Conservation (phyloP, 2,888 invertebrate species). For the Drosophila hamatofila region DNA sequence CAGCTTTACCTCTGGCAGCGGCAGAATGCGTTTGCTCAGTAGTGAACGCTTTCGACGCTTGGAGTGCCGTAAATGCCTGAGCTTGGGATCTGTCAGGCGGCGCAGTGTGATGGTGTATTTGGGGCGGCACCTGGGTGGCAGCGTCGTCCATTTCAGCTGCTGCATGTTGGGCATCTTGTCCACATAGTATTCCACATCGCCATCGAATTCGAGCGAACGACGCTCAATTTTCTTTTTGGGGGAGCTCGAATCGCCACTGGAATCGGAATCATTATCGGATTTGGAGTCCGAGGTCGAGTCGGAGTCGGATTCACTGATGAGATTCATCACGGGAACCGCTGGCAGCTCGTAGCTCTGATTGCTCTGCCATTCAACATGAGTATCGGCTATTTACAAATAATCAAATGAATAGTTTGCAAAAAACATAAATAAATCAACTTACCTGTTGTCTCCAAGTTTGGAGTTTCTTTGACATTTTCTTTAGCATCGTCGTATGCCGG, state of each 20-base stretch:
- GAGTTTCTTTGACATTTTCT: background rate
- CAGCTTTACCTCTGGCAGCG: background rate
- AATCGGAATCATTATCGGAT: background rate
- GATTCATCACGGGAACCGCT: background rate
- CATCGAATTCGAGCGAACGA: slow-evolving; percentile 72
- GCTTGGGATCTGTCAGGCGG: slow-evolving; percentile 14
- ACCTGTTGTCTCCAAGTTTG: background rate
- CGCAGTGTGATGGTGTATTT: slow-evolving; percentile 83
- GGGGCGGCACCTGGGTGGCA: slow-evolving; percentile 89
- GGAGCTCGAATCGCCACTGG: background rate
- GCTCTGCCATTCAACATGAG: slow-evolving; percentile 19
- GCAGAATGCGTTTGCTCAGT: background rate
- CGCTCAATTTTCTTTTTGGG: background rate
- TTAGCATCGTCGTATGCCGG: slow-evolving; percentile 40
- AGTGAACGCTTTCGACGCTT: slow-evolving; percentile 13
- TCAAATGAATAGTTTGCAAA: background rate
- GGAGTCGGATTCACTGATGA: background rate
- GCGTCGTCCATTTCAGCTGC: slow-evolving; percentile 87
- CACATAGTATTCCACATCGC: slow-evolving; percentile 86
- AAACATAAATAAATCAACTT: background rate
- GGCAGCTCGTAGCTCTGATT: slow-evolving; percentile 30
- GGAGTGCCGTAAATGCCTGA: fast-evolving
- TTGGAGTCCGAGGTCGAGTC: background rate
- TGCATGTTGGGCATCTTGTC: slow-evolving; percentile 87
- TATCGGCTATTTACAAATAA: background rate